Percentiles rank a stretch among this genome's conserved stretches.
Conservation (phyloP, 2,113 vertebrate genomes). For the Paracanthobrama guichenoti region DNA sequence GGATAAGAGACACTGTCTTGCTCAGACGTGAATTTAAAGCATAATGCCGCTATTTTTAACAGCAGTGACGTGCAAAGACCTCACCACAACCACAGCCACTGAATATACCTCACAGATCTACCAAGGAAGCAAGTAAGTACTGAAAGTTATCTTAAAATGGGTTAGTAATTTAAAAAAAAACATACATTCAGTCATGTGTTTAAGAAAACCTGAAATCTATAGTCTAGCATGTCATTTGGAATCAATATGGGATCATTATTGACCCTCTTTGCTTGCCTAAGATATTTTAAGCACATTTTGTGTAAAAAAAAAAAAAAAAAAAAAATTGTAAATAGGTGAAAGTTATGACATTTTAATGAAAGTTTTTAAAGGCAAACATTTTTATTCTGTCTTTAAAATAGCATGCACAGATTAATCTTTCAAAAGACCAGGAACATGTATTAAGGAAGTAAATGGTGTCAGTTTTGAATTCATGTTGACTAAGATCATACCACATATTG, state of each 20-base stretch:
- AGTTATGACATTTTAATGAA: no score
- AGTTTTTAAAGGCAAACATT: neutral
- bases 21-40: neutral
- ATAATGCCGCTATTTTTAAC: neutral
- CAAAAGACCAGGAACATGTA: neutral
- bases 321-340: no score
- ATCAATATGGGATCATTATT: neutral
- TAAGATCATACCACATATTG: neutral
- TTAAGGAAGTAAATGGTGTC: neutral
- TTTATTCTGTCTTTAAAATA: neutral
- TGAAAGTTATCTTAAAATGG: neutral
- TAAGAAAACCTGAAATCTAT: neutral
- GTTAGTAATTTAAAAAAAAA: neutral
- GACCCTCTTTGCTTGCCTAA: neutral
- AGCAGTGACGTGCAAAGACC: slow-evolving; percentile 63
- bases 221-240: no score
- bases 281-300: neutral
- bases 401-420: neutral
- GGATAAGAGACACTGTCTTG: neutral
- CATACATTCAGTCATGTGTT: neutral
- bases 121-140: slow-evolving; percentile 75
- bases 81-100: slow-evolving; percentile 63
- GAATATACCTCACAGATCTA: slow-evolving; percentile 77
- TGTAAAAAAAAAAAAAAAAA: no score
- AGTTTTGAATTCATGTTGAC: neutral